These are phyloP conservation scores for Oikopleura vanhoeffeni DNA, from an alignment of 23 tunicate genomes.

Conservation along the genomic window DNA sequence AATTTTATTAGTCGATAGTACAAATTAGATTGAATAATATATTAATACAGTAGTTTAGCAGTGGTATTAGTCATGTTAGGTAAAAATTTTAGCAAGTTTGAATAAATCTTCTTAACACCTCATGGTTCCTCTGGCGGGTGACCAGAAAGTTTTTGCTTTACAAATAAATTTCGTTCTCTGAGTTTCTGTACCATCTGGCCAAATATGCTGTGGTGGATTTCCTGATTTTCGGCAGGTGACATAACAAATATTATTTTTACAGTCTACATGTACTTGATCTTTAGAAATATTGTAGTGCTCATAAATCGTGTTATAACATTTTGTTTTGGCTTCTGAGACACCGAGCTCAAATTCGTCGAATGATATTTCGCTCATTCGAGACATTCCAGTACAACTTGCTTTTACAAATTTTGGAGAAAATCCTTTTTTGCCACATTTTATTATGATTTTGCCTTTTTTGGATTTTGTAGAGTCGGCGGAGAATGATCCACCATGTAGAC, in stretches of 20 bases:
- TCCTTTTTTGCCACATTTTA: conserved; percentile 14
- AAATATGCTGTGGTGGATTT: neutral
- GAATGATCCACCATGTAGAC: neutral
- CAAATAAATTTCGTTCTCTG: neutral
- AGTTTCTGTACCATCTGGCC: neutral
- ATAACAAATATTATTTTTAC: neutral
- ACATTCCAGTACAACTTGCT: neutral
- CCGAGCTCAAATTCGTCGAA: neutral
- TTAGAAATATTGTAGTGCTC: neutral
- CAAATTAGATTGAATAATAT: too few species aligned
- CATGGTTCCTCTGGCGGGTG: neutral
- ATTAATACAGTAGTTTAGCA: too few species aligned
- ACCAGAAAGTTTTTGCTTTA: neutral
- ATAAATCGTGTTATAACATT: neutral
- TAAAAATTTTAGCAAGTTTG: too few species aligned
- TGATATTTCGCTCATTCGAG: neutral
- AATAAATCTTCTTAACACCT: neutral
- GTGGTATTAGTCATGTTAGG: too few species aligned
- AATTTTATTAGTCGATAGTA: too few species aligned
- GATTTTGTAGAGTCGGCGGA: neutral
- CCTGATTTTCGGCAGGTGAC: neutral
- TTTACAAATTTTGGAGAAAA: neutral
- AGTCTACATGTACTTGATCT: neutral
- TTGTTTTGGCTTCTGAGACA: neutral
- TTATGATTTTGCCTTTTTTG: neutral